Evolutionary conservation across 2,888 invertebrate genomes (phyloP).

Genomic region (Tineola bisselliella): DNA sequence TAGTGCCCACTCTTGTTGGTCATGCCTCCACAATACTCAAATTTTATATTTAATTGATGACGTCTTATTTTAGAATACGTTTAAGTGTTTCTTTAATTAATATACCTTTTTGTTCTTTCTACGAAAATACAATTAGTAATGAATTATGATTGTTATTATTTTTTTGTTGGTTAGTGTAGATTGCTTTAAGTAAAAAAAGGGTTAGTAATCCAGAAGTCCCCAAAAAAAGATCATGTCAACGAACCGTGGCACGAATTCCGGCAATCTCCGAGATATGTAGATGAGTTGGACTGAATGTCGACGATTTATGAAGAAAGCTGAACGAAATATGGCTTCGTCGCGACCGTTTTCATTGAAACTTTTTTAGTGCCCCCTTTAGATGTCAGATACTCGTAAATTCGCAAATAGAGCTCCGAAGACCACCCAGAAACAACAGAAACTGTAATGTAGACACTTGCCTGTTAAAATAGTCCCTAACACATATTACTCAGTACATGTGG

Average conservation of each 20-base stretch:
- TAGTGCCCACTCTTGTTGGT: slow-evolving; percentile 15
- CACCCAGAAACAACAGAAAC: slow-evolving; percentile 32
- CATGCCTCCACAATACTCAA: slow-evolving; percentile 34
- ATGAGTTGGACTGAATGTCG: slow-evolving; percentile 43
- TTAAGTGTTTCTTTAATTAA: slow-evolving; percentile 34
- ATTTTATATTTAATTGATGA: slow-evolving; percentile 36
- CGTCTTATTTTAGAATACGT: slow-evolving; percentile 36
- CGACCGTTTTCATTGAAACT: slow-evolving; percentile 52
- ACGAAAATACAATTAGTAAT: background rate
- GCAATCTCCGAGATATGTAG: slow-evolving; percentile 40
- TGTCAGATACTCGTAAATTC: slow-evolving; percentile 54
- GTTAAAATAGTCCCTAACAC: background rate
- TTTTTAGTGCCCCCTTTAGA: slow-evolving; percentile 38
- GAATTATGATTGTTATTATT: background rate
- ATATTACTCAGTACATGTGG: background rate
- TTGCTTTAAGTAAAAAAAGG: background rate
- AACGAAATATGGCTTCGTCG: slow-evolving; percentile 49
- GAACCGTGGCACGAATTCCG: slow-evolving; percentile 21
- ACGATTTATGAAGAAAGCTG: slow-evolving; percentile 58
- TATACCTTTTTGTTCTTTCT: slow-evolving; percentile 28
- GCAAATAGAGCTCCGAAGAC: slow-evolving; percentile 39
- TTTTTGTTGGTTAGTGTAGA: background rate
- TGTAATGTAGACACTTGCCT: slow-evolving; percentile 41
- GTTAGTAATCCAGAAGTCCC: slow-evolving; percentile 8
- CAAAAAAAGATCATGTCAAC: slow-evolving; percentile 20